A percentile compares a stretch with the other conserved stretches of the same genome.
These are phyloP conservation scores for Gallinago stenura DNA, from an alignment of 2,797 vertebrate genomes.

Conservation along the genomic window DNA sequence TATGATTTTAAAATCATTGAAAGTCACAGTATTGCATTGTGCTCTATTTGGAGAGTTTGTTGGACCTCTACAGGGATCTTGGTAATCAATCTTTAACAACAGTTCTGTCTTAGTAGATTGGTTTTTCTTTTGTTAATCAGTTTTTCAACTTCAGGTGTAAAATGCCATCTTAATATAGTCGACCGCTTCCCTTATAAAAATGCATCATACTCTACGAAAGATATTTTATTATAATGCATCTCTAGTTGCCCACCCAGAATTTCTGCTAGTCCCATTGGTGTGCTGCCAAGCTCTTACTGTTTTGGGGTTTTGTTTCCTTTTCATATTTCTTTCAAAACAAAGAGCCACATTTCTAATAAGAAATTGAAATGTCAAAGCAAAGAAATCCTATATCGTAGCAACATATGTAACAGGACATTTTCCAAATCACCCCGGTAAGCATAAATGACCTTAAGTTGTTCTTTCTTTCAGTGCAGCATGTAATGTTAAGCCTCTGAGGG, in stretches of 20 bases:
- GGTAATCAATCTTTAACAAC: background rate
- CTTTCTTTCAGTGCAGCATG: background rate
- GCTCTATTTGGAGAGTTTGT: background rate
- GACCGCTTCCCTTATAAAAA: background rate
- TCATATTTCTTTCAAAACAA: background rate
- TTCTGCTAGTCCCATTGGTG: background rate
- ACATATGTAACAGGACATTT: background rate
- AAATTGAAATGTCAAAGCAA: background rate
- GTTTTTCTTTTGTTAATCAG: background rate
- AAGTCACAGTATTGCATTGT: background rate
- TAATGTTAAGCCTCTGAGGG: slow-evolving; percentile 3
- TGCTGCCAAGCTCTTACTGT: background rate
- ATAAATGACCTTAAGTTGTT: background rate
- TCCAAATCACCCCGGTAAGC: background rate
- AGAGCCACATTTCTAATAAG: background rate
- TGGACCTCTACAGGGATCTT: background rate
- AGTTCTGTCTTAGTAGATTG: background rate
- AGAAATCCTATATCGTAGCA: background rate
- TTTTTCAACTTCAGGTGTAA: background rate
- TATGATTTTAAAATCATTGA: background rate
- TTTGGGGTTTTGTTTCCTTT: background rate
- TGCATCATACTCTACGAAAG: background rate
- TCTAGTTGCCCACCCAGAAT: background rate
- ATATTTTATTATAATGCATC: background rate
- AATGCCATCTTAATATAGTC: background rate